These are phyloP conservation scores for Trogon surrucura DNA, from an alignment of 2,113 vertebrate genomes.

Conservation along the genomic window DNA sequence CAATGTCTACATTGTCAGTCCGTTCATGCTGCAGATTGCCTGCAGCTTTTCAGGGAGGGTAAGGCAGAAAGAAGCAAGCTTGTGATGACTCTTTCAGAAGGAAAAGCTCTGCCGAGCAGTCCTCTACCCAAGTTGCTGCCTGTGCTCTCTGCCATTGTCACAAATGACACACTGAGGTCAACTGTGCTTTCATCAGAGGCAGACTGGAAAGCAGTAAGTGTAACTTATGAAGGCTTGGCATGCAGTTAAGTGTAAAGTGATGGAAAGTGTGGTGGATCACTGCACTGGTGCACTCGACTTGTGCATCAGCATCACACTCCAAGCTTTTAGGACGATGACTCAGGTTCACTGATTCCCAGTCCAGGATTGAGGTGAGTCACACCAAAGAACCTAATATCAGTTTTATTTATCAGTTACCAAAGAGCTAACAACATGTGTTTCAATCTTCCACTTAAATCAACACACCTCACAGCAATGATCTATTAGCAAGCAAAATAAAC, in stretches of 20 bases:
- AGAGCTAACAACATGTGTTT: too few relatives aligned
- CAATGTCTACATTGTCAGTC: not conserved
- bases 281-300: slow-evolving; percentile 65
- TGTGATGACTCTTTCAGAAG: not conserved
- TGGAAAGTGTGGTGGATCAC: slow-evolving; percentile 66
- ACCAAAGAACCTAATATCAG: too few relatives aligned
- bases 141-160: not conserved
- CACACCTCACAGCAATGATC: too few relatives aligned
- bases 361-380: too few relatives aligned
- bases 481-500: too few relatives aligned
- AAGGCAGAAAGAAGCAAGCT: not conserved
- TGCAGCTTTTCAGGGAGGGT: not conserved
- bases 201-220: slow-evolving; percentile 30
- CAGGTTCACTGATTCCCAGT: too few relatives aligned
- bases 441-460: too few relatives aligned
- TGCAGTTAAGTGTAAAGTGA: slow-evolving; percentile 68
- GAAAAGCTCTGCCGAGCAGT: not conserved
- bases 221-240: slow-evolving; percentile 68
- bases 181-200: not conserved
- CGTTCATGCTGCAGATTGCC: not conserved
- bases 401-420: too few relatives aligned
- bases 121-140: not conserved
- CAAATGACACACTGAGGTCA: not conserved
- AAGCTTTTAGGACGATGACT: too few relatives aligned
- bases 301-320: too few relatives aligned